phyloP scores from a whole-genome alignment of 1,140 invertebrate species.

The Colletes gigas region DNA sequence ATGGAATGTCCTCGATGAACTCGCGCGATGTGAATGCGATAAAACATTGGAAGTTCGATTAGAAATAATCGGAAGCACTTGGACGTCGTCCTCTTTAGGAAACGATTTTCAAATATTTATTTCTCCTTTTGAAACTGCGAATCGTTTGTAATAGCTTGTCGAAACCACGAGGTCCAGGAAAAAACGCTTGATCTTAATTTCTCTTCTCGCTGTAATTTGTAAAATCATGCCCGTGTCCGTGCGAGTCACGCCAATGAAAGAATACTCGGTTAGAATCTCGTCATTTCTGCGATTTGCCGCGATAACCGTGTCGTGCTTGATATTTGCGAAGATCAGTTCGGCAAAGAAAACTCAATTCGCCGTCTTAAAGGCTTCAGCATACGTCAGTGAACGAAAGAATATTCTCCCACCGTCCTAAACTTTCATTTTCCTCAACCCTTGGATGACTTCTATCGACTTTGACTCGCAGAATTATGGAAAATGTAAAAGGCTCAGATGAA shows the following conservation, averaged over 20 bases:
- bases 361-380: background rate
- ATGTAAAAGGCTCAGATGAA: too few species aligned
- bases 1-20: background rate
- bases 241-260: background rate
- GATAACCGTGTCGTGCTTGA: conserved; percentile 6
- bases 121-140: background rate
- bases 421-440: background rate
- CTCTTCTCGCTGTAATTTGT: background rate
- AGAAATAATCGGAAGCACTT: conserved; percentile 44
- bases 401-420: background rate
- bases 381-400: background rate
- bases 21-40: background rate
- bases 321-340: background rate
- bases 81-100: background rate
- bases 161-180: background rate
- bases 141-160: background rate
- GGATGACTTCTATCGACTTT: background rate
- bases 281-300: conserved; percentile 17
- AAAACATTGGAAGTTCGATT: conserved; percentile 30
- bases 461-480: background rate
- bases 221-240: background rate
- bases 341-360: background rate
- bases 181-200: background rate
- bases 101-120: background rate
- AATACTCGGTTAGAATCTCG: conserved; percentile 9